Base-by-base conservation (phyloP, 2,888 invertebrate genomes). In the Callinectes sapidus region DNA sequence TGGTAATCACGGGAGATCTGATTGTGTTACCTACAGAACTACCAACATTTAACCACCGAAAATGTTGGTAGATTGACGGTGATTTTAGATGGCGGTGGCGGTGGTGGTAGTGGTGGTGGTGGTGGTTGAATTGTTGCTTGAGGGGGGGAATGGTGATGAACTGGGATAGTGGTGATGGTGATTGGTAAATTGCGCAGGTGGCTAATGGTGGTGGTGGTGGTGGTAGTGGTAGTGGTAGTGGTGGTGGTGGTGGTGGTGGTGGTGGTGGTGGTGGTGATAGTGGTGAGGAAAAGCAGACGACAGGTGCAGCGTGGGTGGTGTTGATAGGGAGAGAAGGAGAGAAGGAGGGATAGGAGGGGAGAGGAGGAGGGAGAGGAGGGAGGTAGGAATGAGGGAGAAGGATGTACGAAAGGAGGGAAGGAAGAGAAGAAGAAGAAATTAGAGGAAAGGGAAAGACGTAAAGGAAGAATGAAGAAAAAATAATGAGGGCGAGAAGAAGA, bases 231-330 rank as follows among this genome's bases (percentile, higher is more conserved):
- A 23, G 61, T 61, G 61, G 5, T 71, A 23, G 71, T 71, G 71
- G 81, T 81, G 81, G n/a, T n/a, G n/a, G n/a, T 71, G 71, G 71
- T 71, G n/a, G 71, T 71, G 71, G 71, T 71, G 71, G 28, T 71
- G 71, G 61, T 61, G 61, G 61, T 18, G 61, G 61, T 61, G 61
- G 61, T 61, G 61, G 61, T 61, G 61, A 23, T 71, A 23, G 71
- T 71, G 71, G 81, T 81, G 81, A 81, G 8, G 81, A 35, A 35
- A 81, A 81, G 14, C 81, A 32, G 81, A 81, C 14, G 81, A 81
- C 71, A 61, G 71, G 81, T 81, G 81, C 61, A 61, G 23, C 23
- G 81, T 14, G 18, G 81, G 81, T 77, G 77, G 77, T 81, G 81
- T 13, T 81, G 81, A 81, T 81, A 81, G 14, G 81, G 16, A 35